phyloP scores from a whole-genome alignment of 1,140 invertebrate genomes.

The Eciton burchellii region DNA sequence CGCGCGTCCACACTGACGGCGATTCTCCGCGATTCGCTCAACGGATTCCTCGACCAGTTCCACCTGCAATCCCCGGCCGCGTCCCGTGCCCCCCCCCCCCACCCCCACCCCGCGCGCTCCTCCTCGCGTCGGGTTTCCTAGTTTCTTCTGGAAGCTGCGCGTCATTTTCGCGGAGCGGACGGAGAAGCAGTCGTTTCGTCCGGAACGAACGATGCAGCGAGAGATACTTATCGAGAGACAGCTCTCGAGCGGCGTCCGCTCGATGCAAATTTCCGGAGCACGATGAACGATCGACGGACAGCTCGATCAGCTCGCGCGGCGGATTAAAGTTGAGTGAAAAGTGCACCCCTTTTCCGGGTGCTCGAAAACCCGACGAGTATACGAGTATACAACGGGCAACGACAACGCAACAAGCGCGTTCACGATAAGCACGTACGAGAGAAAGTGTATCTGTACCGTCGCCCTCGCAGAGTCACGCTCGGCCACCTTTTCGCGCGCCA shows the following conservation, averaged over 20 bases:
- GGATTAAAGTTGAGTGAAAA: too few relatives aligned
- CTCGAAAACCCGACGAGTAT: too few relatives aligned
- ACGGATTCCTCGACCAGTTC: conserved; percentile 45
- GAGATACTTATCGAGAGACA: not conserved
- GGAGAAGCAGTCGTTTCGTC: not conserved
- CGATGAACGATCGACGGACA: too few relatives aligned
- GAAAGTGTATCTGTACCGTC: too few relatives aligned
- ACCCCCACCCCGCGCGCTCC: not conserved
- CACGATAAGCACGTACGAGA: too few relatives aligned
- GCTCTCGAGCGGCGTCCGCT: not conserved
- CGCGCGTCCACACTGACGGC: conserved; percentile 22
- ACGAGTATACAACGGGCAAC: too few relatives aligned
- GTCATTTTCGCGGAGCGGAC: not conserved
- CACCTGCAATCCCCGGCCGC: conserved; percentile 38
- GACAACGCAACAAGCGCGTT: too few relatives aligned
- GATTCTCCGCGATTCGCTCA: conserved; percentile 36
- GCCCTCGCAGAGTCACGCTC: too few relatives aligned
- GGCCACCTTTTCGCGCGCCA: too few relatives aligned
- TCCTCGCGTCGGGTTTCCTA: not conserved
- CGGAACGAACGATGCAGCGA: not conserved
- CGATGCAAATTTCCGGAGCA: not conserved
- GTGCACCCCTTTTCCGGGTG: too few relatives aligned
- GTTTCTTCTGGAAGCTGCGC: not conserved
- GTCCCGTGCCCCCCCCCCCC: conserved; percentile 1
- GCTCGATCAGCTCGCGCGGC: too few relatives aligned